Conservation (phyloP, 2,797 vertebrate genomes). For the Lepus townsendii region DNA sequence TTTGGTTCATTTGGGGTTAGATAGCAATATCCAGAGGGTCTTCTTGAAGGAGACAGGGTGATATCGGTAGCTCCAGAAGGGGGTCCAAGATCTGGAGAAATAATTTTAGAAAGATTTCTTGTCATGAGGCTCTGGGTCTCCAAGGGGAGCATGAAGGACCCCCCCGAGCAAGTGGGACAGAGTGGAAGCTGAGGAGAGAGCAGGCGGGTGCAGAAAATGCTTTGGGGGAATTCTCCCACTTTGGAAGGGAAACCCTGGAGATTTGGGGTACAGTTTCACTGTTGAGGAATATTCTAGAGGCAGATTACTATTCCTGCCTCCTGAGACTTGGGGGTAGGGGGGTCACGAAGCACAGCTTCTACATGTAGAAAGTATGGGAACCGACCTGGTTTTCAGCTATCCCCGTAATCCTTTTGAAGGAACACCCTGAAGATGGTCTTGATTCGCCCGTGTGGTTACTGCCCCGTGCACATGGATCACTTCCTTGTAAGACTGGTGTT, state of each 20-base stretch:
- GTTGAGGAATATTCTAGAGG: background rate
- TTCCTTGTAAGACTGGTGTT: background rate
- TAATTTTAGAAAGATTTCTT: slow-evolving; percentile 35
- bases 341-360: background rate
- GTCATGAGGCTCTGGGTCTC: background rate
- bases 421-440: background rate
- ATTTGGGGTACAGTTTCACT: background rate
- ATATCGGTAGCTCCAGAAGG: slow-evolving; percentile 11
- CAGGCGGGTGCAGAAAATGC: too few relatives aligned
- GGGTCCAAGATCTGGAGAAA: background rate
- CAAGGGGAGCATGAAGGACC: background rate
- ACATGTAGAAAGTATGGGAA: background rate
- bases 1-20: background rate
- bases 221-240: background rate
- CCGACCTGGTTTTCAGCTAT: background rate
- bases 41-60: background rate
- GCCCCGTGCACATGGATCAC: background rate
- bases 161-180: too few relatives aligned
- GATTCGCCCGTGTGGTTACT: background rate
- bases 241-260: background rate
- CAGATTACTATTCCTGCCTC: background rate
- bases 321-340: background rate
- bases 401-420: background rate
- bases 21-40: background rate
- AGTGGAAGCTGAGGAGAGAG: too few relatives aligned